These are phyloP conservation scores for Eilema caniola DNA, from an alignment of 2,888 invertebrate genomes.

Conservation along the genomic window DNA sequence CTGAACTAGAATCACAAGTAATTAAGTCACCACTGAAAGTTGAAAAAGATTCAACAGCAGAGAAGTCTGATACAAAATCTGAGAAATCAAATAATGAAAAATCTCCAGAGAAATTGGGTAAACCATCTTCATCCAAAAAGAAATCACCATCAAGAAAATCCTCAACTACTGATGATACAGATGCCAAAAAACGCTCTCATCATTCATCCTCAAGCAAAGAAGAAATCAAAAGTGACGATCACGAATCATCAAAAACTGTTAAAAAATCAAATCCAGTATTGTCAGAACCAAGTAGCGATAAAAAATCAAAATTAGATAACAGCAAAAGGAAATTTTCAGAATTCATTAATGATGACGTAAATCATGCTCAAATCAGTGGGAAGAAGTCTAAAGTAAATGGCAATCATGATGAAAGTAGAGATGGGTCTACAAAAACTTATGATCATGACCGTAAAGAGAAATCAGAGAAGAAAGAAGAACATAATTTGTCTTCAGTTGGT, in stretches of 20 bases:
- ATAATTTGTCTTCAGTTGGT: conserved; percentile 45
- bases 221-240: conserved; percentile 23
- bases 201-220: conserved; percentile 27
- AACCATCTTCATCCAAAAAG: conserved; percentile 28
- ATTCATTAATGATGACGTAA: conserved; percentile 60
- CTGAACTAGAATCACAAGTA: conserved; percentile 53
- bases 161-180: conserved; percentile 11
- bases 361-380: conserved; percentile 34
- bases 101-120: not conserved
- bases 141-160: conserved; percentile 16
- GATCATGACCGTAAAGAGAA: conserved; percentile 29
- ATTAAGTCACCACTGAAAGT: conserved; percentile 11
- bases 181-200: conserved; percentile 33
- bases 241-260: conserved; percentile 29
- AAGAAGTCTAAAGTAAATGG: conserved; percentile 46
- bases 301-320: conserved; percentile 54
- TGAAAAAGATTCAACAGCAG: conserved; percentile 7
- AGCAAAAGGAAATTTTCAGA: conserved; percentile 66
- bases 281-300: conserved; percentile 42
- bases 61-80: not conserved
- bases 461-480: conserved; percentile 25
- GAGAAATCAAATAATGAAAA: not conserved
- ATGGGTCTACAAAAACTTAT: conserved; percentile 3
- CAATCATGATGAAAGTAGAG: conserved; percentile 19
- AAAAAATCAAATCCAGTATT: conserved; percentile 28